Conservation (phyloP, 2,888 invertebrate genomes). For the Masnerella sp. region DNA sequence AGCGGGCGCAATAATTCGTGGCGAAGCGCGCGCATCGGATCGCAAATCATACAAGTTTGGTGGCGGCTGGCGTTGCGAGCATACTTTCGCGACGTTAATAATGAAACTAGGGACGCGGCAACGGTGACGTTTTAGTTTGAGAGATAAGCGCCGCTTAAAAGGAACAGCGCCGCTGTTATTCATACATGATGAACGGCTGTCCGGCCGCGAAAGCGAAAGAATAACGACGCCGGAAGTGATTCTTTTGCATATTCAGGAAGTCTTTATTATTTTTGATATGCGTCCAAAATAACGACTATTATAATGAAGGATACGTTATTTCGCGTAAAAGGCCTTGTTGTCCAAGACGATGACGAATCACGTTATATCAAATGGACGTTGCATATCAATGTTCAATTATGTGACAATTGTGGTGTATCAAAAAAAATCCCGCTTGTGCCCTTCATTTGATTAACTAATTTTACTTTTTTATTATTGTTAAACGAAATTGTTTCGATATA, state of each 20-base stretch:
- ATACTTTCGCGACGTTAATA: conserved; percentile 62
- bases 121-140: conserved; percentile 57
- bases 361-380: conserved; percentile 4
- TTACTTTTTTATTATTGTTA: too few species aligned
- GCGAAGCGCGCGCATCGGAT: conserved; percentile 32
- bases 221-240: conserved; percentile 49
- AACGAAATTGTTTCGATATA: too few species aligned
- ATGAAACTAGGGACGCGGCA: conserved; percentile 55
- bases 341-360: conserved; percentile 4
- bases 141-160: conserved; percentile 61
- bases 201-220: conserved; percentile 43
- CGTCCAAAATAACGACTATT: conserved; percentile 37
- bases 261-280: conserved; percentile 49
- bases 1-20: conserved; percentile 37
- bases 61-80: conserved; percentile 44
- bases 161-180: conserved; percentile 48
- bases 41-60: conserved; percentile 59
- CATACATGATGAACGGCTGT: conserved; percentile 55
- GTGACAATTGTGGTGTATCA: too few species aligned
- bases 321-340: conserved; percentile 21
- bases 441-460: too few species aligned
- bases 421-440: too few species aligned
- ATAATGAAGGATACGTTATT: conserved; percentile 44
- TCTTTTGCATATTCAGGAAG: conserved; percentile 51
- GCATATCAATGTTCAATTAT: conserved; percentile 9